Conservation (phyloP, 2,888 invertebrate genomes). For the Nycteola revayana region DNA sequence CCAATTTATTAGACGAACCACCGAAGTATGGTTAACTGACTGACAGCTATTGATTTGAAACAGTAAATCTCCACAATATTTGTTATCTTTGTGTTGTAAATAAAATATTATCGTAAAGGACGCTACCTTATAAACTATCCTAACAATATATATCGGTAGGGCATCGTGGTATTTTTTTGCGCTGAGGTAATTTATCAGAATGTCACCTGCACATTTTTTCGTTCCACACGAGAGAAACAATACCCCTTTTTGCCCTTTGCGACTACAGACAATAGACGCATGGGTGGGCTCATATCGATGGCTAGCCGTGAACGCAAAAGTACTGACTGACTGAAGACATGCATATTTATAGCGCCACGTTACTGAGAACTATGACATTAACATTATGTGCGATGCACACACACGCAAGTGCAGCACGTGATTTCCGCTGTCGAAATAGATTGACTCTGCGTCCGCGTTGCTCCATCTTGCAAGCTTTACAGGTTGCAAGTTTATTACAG, state of each 20-base stretch:
- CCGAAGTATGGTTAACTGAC: constrained; percentile 34
- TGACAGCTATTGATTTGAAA: constrained; percentile 22
- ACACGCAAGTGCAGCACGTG: constrained; percentile 50
- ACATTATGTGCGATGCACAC: constrained; percentile 53
- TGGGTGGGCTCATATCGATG: constrained; percentile 59
- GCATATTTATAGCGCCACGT: constrained; percentile 61
- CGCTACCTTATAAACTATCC: not conserved
- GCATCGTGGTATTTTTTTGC: constrained; percentile 7
- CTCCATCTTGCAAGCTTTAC: too few relatives aligned
- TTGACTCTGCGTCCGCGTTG: constrained; percentile 37
- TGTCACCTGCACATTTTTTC: constrained; percentile 55
- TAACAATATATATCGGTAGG: too few relatives aligned
- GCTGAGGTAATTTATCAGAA: constrained; percentile 40
- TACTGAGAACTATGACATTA: constrained; percentile 68
- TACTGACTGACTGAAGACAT: constrained; percentile 34
- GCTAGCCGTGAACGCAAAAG: constrained; percentile 35
- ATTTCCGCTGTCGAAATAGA: constrained; percentile 73
- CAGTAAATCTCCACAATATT: constrained; percentile 7
- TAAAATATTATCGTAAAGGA: not conserved
- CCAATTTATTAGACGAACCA: constrained; percentile 48
- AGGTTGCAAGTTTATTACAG: too few relatives aligned
- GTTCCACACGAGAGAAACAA: constrained; percentile 48
- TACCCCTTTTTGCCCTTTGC: constrained; percentile 47
- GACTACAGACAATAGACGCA: constrained; percentile 48
- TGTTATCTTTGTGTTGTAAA: not conserved